Base-by-base conservation (phyloP, 1,140 invertebrate genomes). In the Brachionus paranguensis region DNA sequence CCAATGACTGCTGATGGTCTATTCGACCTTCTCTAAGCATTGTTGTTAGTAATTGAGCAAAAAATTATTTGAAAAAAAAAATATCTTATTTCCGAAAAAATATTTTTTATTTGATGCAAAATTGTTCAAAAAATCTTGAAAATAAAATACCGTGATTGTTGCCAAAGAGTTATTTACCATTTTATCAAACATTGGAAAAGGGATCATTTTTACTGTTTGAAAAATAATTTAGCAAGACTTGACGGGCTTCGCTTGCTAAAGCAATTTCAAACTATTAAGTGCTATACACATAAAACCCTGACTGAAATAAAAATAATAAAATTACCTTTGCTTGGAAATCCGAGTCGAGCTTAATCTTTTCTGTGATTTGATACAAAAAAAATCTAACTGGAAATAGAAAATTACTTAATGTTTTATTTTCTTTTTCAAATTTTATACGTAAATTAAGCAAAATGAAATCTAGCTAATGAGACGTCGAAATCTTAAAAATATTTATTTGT, bases 401-500 rank as follows among this genome's bases (percentile, higher is more conserved):
- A 20, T 60, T 60, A 60, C 27, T 60, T 60, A 60, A 24, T 41
- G 65, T 41, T 70, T 5, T 70, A 17, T 37, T 70, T 70, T 37
- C 33, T 76, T 47, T 74, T 37, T 43, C 24, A n/a, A 45, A 76
- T 50, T 76, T n/a, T 37, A 33, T 43, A 37, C 72, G 33, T 50
- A 50, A 76, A 76, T 43, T 74, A 76, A 74, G 14, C 70, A 45
- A 74, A 70, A 70, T 70, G 17, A 70, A 37, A 33, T 37, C 27
- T 37, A 70, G 37, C 27, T 70, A 70, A 70, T 37, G n/a, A 70
- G 65, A 70, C 37, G 10, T 50, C 24, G 72, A 76, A 47, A 50
- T 27, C 43, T 50, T 37, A 50, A 76, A 50, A 20, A 27, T 76
- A 76, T 76, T 76, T 76, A 76, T 76, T 76, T 76, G 43, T 76